These are phyloP conservation scores for Ranitomeya variabilis DNA, from an alignment of 2,113 vertebrate species.

Conservation along the genomic window DNA sequence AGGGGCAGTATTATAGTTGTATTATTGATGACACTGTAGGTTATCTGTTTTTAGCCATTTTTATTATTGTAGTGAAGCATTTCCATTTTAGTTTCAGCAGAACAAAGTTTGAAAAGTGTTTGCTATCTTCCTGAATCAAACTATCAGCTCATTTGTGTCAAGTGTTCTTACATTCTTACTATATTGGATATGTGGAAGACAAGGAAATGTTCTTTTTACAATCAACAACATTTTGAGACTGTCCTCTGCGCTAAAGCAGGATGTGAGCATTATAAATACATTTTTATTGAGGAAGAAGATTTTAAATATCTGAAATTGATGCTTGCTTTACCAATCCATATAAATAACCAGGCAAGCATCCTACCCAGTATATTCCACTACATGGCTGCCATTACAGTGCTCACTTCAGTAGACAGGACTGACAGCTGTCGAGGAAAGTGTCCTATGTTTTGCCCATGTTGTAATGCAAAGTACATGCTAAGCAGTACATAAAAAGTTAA, in stretches of 20 bases:
- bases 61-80: neutral
- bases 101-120: too few relatives aligned
- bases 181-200: too few relatives aligned
- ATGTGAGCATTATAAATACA: neutral
- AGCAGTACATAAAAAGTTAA: slow-evolving; percentile 44
- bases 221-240: neutral
- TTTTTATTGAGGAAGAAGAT: neutral
- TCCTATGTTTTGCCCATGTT: neutral
- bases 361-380: neutral
- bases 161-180: too few relatives aligned
- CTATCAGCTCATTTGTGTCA: too few relatives aligned
- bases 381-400: neutral
- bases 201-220: neutral
- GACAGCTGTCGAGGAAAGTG: neutral
- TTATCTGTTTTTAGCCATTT: neutral
- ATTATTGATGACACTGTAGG: too few relatives aligned
- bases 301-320: neutral
- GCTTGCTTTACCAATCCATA: neutral
- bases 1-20: too few relatives aligned
- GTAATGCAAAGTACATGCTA: neutral
- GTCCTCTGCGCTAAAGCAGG: neutral
- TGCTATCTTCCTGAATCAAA: neutral
- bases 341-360: neutral
- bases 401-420: neutral
- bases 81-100: neutral